These are phyloP conservation scores for Drosophila sulfurigaster DNA, from an alignment of 1,140 invertebrate genomes.

Conservation along the genomic window DNA sequence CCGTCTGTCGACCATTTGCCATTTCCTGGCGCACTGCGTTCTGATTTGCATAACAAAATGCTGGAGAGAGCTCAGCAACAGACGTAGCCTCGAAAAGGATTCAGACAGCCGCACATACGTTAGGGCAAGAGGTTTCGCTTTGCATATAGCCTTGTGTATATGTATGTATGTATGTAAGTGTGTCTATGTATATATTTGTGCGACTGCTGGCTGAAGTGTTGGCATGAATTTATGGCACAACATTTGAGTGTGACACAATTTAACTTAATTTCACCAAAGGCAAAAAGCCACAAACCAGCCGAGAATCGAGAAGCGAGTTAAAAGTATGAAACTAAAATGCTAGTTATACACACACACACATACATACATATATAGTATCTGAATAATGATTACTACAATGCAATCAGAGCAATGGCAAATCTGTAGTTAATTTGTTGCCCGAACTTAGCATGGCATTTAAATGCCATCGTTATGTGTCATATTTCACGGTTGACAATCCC, in stretches of 20 bases:
- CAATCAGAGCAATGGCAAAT: not conserved
- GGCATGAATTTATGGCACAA: conserved; percentile 76
- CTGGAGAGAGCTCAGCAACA: conserved; percentile 39
- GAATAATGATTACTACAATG: not conserved
- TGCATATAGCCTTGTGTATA: conserved; percentile 44
- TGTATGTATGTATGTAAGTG: conserved; percentile 32
- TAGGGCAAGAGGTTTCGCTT: conserved; percentile 29
- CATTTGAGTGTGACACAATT: conserved; percentile 83
- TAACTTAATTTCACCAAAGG: conserved; percentile 69
- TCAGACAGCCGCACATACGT: conserved; percentile 54
- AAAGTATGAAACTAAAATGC: not conserved
- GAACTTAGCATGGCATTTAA: conserved; percentile 62
- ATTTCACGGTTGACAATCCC: conserved; percentile 66
- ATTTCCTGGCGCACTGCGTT: conserved; percentile 81
- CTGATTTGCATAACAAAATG: conserved; percentile 83
- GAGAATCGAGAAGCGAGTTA: conserved; percentile 11
- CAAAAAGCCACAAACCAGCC: conserved; percentile 44
- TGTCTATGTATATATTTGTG: conserved; percentile 1
- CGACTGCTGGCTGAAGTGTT: conserved; percentile 57
- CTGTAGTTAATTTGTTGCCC: conserved; percentile 47
- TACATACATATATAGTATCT: not conserved
- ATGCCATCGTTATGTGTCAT: conserved; percentile 55
- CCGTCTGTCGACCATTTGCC: conserved; percentile 57
- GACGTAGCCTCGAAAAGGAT: conserved; percentile 50
- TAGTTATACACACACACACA: too few relatives aligned